Evolutionary conservation across 2,113 vertebrate genomes (phyloP), one percentile per base, ranked within the genome.

Genomic region (Anarrhichthys ocellatus): DNA sequence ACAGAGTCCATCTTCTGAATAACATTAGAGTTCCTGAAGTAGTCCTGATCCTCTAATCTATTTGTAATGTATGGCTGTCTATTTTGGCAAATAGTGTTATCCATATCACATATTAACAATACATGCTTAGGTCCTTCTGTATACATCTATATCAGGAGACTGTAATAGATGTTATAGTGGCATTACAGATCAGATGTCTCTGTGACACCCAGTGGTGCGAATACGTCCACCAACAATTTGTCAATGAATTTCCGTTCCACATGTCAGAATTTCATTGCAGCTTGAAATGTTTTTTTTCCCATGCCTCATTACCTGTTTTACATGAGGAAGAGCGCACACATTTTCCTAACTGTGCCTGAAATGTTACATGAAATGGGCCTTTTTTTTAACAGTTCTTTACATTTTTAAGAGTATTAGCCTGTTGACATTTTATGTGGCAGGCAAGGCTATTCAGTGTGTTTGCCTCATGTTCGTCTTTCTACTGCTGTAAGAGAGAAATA

Each of bases 241-340:
- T 88, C 88, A 90, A 74, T 72, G 50, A 32, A 63, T 59, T 17
- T 50, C 56, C 62, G 44, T 73, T 75, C 61, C 79, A 67, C 29
- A 1, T 74, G 80, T 87, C 87, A 86, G 69, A 66, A 54, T 73
- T 68, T 69, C 58, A 76, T 27, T 69, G 82, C 58, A 48, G 87
- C 82, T 82, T 84, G 80, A 87, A 84, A 87, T 78, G 65, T 73
- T 86, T 74, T 73, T 86, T 74, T 27, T 27, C 27, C 14, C 63
- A 81, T 52, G 85, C 66, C 74, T 81, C 71, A 85, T 90, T 87
- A 73, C 85, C 36, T 69, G 40, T 77, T 83, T 83, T 71, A 74
- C 71, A 81, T 73, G 52, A 54, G 1, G 15, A 8, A 14, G 18
- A 40, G 20, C 5, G 36, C 17, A 1, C 71, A 54, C n/a, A 36